Percentiles rank a stretch among this genome's conserved stretches.
Conservation (phyloP, 2,888 invertebrate genomes). For the Eupithecia insigniata region DNA sequence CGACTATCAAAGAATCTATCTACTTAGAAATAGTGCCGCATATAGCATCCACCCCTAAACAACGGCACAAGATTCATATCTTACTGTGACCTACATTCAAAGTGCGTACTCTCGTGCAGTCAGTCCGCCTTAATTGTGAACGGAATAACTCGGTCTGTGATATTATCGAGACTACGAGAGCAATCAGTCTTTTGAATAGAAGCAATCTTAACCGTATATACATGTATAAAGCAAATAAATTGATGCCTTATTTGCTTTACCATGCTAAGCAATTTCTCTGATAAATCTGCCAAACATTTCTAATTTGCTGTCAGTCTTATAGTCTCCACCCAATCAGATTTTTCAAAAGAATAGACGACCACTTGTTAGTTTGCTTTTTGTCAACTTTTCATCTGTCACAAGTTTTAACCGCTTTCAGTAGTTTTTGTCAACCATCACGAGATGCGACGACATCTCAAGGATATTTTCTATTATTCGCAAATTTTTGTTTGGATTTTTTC, state of each 20-base stretch:
- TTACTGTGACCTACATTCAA: conserved; percentile 46
- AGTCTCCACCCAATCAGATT: not conserved
- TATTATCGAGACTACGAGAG: conserved; percentile 13
- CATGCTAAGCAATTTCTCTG: not conserved
- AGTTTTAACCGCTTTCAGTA: conserved; percentile 4
- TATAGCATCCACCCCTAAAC: not conserved
- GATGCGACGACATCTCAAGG: not conserved
- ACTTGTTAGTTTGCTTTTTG: conserved; percentile 14
- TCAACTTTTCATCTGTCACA: conserved; percentile 2
- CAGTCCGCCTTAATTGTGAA: conserved; percentile 23
- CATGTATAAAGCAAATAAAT: no score
- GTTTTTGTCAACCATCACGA: conserved; percentile 18
- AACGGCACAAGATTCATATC: conserved; percentile 14
- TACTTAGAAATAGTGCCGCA: not conserved
- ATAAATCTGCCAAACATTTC: not conserved
- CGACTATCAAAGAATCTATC: not conserved
- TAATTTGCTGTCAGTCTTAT: not conserved
- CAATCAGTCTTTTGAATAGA: conserved; percentile 21
- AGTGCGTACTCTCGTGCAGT: conserved; percentile 36
- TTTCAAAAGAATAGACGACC: not conserved
- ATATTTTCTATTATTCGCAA: conserved; percentile 6
- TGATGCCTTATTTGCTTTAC: not conserved
- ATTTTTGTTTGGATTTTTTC: conserved; percentile 16
- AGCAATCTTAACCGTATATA: conserved; percentile 2
- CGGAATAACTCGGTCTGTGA: not conserved